Evolutionary conservation across 2,888 invertebrate genomes (phyloP), one percentile per base, ranked within the genome.

Genomic region (Tachina fera): DNA sequence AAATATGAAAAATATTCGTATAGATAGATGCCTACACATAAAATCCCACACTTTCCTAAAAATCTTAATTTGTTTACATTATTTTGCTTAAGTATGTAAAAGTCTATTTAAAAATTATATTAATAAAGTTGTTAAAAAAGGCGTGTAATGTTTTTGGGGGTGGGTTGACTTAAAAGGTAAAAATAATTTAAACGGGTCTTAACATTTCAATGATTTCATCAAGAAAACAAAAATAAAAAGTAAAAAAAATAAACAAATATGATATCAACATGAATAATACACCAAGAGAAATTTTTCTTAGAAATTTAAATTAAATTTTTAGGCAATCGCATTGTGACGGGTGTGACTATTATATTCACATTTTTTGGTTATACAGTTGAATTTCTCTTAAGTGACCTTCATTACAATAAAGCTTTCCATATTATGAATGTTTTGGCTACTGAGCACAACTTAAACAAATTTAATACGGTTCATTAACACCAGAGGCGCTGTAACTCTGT

Each of bases 181-280:
- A 51, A 39, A 58, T 71, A 71, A 77, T 83, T 77, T 71, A 72
- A 65, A 31, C 41, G 19, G 31, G 11, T 71, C 70, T 60, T 72
- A 72, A 77, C 72, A 77, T 72, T 72, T 63, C 43, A 76, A 63
- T 63, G 45, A 75, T 47, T 75, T 75, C 47, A 61, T 65, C 47
- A 70, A 45, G 22, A 43, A 31, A 31, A 31, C 4, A 31, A 31
- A 31, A 31, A 31, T 31, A n/a, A 41, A 11, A 31, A 31, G 1
- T 31, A 31, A 31, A 31, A 31, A 16, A 43, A 45, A 61, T 14
- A 43, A 63, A 63, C 1, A n/a, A 19, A 45, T 6, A 11, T 2
- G 13, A 65, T 9, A 47, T 39, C 16, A 19, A 0, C 0, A 39
- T 22, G 0, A 11, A 56, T n/a, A 19, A 16, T 67, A 75, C 68